A percentile compares a stretch with the other conserved stretches of the same genome.
Conservation (phyloP, 2,888 invertebrate genomes). For the Xestoiulus laeticollis region DNA sequence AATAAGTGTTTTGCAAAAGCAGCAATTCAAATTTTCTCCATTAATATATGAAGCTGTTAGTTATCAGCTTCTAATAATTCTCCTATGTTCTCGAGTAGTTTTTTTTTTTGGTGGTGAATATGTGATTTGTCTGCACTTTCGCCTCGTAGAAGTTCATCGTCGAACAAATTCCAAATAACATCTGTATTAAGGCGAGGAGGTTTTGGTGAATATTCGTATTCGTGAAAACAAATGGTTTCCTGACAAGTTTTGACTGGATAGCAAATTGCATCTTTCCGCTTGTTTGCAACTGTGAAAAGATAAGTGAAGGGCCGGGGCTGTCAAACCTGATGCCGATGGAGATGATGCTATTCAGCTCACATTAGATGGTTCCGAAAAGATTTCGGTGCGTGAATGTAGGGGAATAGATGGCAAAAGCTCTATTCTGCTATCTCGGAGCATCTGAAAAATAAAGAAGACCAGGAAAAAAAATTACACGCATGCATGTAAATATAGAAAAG, state of each 20-base stretch:
- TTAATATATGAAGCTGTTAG: constrained; percentile 25
- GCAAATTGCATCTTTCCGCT: constrained; percentile 52
- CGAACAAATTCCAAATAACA: constrained; percentile 44
- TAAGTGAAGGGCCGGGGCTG: constrained; percentile 50
- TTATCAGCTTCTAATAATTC: not conserved
- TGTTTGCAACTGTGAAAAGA: constrained; percentile 50
- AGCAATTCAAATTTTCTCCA: not conserved
- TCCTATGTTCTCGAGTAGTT: not conserved
- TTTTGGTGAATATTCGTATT: constrained; percentile 46
- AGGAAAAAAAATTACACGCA: constrained; percentile 14
- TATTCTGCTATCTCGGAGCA: not conserved
- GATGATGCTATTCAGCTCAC: constrained; percentile 53
- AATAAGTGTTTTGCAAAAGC: not conserved
- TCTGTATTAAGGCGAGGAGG: not conserved
- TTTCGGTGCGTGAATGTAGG: not conserved
- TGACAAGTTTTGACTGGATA: constrained; percentile 45
- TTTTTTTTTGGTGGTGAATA: not conserved
- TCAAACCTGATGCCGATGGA: constrained; percentile 51
- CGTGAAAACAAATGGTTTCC: constrained; percentile 49
- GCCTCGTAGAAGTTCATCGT: constrained; percentile 3
- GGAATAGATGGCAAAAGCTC: not conserved
- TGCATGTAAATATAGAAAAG: constrained; percentile 20
- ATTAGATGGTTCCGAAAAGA: constrained; percentile 39
- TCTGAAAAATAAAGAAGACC: not conserved
- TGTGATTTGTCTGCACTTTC: constrained; percentile 23